Conservation (phyloP, 1,140 invertebrate genomes). For the Vanessa atalanta region DNA sequence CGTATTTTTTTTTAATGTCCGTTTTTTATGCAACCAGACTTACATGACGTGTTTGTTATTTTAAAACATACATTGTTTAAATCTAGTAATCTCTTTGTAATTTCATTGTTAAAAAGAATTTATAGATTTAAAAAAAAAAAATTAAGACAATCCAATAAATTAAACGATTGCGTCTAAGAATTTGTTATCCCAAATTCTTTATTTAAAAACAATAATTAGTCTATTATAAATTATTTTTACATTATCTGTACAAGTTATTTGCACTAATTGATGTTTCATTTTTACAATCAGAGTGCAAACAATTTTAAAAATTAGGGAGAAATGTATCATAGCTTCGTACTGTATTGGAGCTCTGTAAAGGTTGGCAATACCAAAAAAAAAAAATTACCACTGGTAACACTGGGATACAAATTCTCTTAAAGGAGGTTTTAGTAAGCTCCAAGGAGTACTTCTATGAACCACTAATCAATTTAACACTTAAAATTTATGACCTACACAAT, state of each 20-base stretch:
- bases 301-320: slow-evolving; percentile 16
- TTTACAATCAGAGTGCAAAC: slow-evolving; percentile 36
- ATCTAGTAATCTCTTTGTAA: slow-evolving; percentile 64
- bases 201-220: slow-evolving; percentile 26
- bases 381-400: slow-evolving; percentile 14
- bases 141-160: slow-evolving; percentile 18
- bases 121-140: slow-evolving; percentile 7
- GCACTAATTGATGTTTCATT: slow-evolving; percentile 23
- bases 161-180: slow-evolving; percentile 30
- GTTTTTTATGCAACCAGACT: not conserved
- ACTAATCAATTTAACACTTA: slow-evolving; percentile 35
- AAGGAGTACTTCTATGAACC: slow-evolving; percentile 19
- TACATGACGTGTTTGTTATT: not conserved
- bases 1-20: not conserved
- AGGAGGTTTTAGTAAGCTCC: slow-evolving; percentile 15
- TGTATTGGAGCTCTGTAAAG: slow-evolving; percentile 11
- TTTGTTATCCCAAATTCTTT: slow-evolving; percentile 33
- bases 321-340: slow-evolving; percentile 14
- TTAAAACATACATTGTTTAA: slow-evolving; percentile 17
- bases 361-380: not conserved
- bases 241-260: slow-evolving; percentile 39
- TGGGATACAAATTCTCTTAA: slow-evolving; percentile 9
- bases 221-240: slow-evolving; percentile 49
- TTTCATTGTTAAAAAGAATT: slow-evolving; percentile 29
- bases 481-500: slow-evolving; percentile 28